A percentile compares a stretch with the other conserved stretches of the same genome.
phyloP scores from a whole-genome alignment of 2,797 vertebrate genomes.

The Xenops minutus region DNA sequence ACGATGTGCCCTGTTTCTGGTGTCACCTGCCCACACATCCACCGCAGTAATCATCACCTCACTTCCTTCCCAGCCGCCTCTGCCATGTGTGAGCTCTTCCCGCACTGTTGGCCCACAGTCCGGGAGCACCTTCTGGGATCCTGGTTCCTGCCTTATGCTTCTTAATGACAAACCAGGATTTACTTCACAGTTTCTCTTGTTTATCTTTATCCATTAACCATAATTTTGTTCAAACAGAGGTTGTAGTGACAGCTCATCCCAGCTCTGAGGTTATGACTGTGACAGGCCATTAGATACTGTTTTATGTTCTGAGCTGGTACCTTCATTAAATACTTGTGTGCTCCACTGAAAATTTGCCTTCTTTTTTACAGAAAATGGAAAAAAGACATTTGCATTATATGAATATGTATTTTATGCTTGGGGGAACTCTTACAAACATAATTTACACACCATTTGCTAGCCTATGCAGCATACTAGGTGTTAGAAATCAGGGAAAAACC shows the following conservation, averaged over 20 bases:
- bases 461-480: not conserved
- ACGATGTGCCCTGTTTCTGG: not conserved
- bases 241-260: not conserved
- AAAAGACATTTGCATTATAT: conserved; percentile 33
- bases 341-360: conserved; percentile 28
- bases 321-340: conserved; percentile 24
- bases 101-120: not conserved
- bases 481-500: not conserved
- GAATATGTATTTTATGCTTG: conserved; percentile 42
- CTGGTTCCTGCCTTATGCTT: not conserved
- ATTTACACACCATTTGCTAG: conserved; percentile 33
- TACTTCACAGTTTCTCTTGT: not conserved
- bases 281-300: not conserved
- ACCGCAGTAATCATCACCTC: accelerated
- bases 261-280: conserved; percentile 3
- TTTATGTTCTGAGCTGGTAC: conserved; percentile 33
- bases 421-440: not conserved
- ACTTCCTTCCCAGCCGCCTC: not conserved
- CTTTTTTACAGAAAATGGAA: conserved; percentile 30
- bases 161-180: not conserved
- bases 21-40: not conserved
- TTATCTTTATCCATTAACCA: not conserved
- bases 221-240: not conserved
- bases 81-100: not conserved
- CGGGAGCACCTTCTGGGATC: accelerated